phyloP scores from a whole-genome alignment of 2,888 invertebrate genomes.

The Callyntrura sp. region DNA sequence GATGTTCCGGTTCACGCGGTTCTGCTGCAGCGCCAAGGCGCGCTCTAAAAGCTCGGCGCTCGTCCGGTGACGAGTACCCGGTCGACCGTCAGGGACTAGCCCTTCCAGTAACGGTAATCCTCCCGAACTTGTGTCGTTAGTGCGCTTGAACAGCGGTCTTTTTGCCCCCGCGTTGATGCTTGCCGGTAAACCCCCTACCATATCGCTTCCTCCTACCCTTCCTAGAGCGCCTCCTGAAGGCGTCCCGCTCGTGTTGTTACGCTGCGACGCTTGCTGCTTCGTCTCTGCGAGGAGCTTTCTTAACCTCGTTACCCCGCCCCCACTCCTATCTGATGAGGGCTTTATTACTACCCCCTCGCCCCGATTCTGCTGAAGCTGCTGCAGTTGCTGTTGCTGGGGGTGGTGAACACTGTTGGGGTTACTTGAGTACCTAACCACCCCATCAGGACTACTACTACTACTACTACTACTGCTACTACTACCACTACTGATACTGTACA shows the following conservation, averaged over 20 bases:
- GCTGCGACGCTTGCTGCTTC: too few species aligned
- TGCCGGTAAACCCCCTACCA: too few species aligned
- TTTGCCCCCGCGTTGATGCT: too few species aligned
- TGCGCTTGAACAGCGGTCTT: too few species aligned
- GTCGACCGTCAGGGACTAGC: too few species aligned
- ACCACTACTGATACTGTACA: constrained; percentile 14
- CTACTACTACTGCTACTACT: constrained; percentile 6
- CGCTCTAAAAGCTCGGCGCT: constrained; percentile 5
- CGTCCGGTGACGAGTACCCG: background rate
- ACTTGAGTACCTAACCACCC: constrained; percentile 19
- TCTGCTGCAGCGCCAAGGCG: constrained; percentile 2
- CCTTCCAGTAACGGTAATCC: too few species aligned
- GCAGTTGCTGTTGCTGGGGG: background rate
- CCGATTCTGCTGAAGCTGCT: too few species aligned
- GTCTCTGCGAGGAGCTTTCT: constrained; percentile 21
- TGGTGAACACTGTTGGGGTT: constrained; percentile 7
- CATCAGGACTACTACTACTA: background rate
- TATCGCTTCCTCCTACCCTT: too few species aligned
- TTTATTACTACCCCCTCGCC: too few species aligned
- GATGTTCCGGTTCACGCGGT: constrained; percentile 55
- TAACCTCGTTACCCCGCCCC: background rate
- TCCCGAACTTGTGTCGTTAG: too few species aligned
- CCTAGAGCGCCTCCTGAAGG: too few species aligned
- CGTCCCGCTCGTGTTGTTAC: background rate
- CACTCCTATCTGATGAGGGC: too few species aligned